These are phyloP conservation scores for Rhinoderma darwinii DNA, from an alignment of 2,113 vertebrate species.

Conservation along the genomic window DNA sequence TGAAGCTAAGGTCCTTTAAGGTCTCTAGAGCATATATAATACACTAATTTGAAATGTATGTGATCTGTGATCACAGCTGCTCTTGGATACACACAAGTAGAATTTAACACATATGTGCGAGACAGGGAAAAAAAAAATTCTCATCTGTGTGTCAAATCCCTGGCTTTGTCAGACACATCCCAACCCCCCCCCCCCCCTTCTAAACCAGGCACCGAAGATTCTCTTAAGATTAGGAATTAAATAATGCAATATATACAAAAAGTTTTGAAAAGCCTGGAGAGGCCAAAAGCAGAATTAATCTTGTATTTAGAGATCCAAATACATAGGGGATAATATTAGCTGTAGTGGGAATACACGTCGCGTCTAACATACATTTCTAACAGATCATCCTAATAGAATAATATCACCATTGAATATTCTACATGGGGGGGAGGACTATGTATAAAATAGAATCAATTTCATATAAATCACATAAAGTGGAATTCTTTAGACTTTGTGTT, in stretches of 20 bases:
- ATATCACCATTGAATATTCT: neutral
- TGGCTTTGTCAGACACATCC: too few relatives aligned
- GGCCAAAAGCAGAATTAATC: neutral
- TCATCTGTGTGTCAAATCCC: slow-evolving; percentile 1
- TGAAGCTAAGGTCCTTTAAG: too few relatives aligned
- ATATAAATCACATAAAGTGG: neutral
- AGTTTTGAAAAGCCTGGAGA: neutral
- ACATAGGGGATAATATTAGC: neutral
- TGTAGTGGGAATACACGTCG: neutral
- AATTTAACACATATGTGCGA: neutral
- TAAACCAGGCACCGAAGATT: neutral
- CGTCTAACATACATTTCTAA: neutral
- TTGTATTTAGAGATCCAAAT: neutral
- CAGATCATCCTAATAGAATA: neutral
- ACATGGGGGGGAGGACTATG: too few relatives aligned
- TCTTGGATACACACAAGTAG: neutral
- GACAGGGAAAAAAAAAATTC: neutral
- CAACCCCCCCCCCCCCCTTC: neutral
- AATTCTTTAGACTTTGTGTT: neutral
- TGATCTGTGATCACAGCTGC: neutral
- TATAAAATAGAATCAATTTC: too few relatives aligned
- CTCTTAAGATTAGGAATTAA: neutral
- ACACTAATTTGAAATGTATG: too few relatives aligned
- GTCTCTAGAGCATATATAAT: too few relatives aligned
- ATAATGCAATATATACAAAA: neutral